Evolutionary conservation across 2,797 vertebrate species (phyloP).

Genomic region (Poeciliopsis infans): DNA sequence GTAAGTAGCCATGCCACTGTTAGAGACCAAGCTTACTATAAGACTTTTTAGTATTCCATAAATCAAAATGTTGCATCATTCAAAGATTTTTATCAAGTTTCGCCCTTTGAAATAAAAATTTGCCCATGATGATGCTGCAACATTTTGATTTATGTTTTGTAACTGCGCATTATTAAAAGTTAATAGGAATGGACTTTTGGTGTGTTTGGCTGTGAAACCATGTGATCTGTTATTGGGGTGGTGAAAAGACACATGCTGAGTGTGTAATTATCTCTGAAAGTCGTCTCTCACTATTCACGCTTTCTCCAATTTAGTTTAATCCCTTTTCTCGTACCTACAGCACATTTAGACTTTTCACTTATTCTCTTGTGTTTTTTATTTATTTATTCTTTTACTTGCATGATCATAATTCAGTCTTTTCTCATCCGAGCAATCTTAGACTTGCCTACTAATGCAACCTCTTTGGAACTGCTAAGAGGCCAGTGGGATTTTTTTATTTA

Average conservation of each 20-base stretch:
- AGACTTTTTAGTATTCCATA: neutral
- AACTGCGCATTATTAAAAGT: constrained; percentile 26
- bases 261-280: constrained; percentile 54
- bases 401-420: constrained; percentile 29
- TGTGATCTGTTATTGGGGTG: constrained; percentile 31
- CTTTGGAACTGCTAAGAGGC: constrained; percentile 24
- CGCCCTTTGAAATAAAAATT: neutral
- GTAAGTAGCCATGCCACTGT: constrained; percentile 17
- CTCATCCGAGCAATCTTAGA: constrained; percentile 37
- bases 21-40: constrained; percentile 4
- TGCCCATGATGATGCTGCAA: neutral
- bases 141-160: neutral
- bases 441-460: constrained; percentile 29
- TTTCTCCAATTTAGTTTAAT: constrained; percentile 52
- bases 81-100: constrained; percentile 3
- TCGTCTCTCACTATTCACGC: constrained; percentile 35
- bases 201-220: constrained; percentile 22
- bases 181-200: constrained; percentile 12
- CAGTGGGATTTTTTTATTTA: constrained; percentile 37
- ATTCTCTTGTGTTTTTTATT: constrained; percentile 4
- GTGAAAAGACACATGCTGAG: constrained; percentile 51
- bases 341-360: constrained; percentile 35
- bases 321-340: constrained; percentile 34
- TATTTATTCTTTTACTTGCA: constrained; percentile 22
- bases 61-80: constrained; percentile 2